Conservation (phyloP, 2,888 invertebrate species). For the Clusia tigrina region DNA sequence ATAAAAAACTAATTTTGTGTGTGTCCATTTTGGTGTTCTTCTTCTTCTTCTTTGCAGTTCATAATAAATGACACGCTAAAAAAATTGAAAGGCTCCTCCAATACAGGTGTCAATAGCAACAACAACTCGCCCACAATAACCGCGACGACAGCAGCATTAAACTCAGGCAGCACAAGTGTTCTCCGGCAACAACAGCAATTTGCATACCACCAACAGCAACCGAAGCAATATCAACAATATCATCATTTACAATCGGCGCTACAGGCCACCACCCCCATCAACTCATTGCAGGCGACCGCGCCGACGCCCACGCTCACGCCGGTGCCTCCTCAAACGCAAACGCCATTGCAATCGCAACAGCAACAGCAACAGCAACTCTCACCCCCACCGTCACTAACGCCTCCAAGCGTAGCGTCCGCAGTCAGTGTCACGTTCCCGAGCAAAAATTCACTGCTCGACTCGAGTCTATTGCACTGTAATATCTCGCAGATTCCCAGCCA, state of each 20-base stretch:
- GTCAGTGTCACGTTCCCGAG: conserved; percentile 48
- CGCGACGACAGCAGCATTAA: conserved; percentile 39
- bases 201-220: conserved; percentile 37
- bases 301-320: conserved; percentile 38
- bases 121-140: conserved; percentile 38
- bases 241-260: conserved; percentile 38
- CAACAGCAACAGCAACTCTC: background rate
- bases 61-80: conserved; percentile 64
- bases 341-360: background rate
- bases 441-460: conserved; percentile 54
- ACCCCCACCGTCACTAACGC: conserved; percentile 3
- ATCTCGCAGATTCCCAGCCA: conserved; percentile 63
- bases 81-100: conserved; percentile 62
- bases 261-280: too few relatives aligned
- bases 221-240: conserved; percentile 30
- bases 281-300: conserved; percentile 37
- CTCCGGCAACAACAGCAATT: conserved; percentile 37
- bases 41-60: conserved; percentile 48
- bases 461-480: conserved; percentile 58
- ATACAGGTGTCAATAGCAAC: conserved; percentile 39
- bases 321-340: conserved; percentile 28
- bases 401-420: conserved; percentile 32
- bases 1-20: too few relatives aligned
- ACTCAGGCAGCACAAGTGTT: conserved; percentile 42
- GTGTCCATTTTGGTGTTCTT: too few relatives aligned